These are phyloP conservation scores for Micoletzkya japonica DNA, from an alignment of 2,888 invertebrate species.

Conservation along the genomic window DNA sequence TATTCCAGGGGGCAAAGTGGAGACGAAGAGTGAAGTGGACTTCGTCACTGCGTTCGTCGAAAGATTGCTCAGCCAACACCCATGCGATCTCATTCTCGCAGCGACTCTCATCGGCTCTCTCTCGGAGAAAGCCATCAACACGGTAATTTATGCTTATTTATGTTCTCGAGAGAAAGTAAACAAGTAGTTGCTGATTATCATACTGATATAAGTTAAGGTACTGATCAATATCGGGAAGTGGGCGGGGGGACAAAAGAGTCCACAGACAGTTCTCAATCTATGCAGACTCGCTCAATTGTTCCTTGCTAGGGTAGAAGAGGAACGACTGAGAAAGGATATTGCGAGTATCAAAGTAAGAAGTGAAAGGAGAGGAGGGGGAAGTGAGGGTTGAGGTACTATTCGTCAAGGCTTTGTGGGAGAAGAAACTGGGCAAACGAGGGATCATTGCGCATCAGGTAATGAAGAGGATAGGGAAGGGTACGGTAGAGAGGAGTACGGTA, in stretches of 20 bases:
- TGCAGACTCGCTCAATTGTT: conserved; percentile 16
- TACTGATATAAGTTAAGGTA: not conserved
- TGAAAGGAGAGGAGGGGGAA: not conserved
- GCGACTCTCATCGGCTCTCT: conserved; percentile 8
- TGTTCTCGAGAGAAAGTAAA: not conserved
- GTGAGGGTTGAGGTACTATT: not conserved
- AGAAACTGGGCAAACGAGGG: conserved; percentile 9
- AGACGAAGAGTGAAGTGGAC: not conserved
- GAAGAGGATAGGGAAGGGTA: too few species aligned
- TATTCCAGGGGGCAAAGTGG: too few species aligned
- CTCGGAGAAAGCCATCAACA: not conserved
- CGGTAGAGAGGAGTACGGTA: too few species aligned
- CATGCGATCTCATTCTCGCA: conserved; percentile 4
- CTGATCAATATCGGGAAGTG: not conserved
- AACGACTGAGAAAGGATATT: not conserved
- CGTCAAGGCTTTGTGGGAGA: conserved; percentile 19
- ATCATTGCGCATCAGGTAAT: not conserved
- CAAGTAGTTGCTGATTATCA: not conserved
- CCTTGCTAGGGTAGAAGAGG: too few species aligned
- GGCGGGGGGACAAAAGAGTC: not conserved
- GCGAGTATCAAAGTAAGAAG: not conserved
- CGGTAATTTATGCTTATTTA: not conserved
- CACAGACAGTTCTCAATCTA: conserved; percentile 11
- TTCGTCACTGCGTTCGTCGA: not conserved
- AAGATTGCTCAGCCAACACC: conserved; percentile 7